A percentile compares a stretch with the other conserved stretches of the same genome.
phyloP scores from a whole-genome alignment of 2,888 invertebrate genomes.

The Drosophila maculinotata region DNA sequence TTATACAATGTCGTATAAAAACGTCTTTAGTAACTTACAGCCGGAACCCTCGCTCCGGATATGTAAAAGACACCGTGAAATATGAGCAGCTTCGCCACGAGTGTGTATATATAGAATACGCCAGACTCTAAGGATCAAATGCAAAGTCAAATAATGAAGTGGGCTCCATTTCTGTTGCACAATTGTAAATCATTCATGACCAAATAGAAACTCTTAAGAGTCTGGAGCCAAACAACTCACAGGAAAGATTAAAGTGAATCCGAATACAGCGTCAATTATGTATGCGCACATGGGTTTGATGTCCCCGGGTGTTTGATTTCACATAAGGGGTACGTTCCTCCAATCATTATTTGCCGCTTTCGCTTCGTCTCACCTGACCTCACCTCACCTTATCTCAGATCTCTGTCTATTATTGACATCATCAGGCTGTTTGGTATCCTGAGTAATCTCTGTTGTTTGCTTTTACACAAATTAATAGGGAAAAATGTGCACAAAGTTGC shows the following conservation, averaged over 20 bases:
- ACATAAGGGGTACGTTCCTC: conserved; percentile 51
- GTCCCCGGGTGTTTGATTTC: conserved; percentile 62
- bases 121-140: conserved; percentile 12
- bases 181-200: conserved; percentile 64
- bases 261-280: conserved; percentile 64
- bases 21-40: background rate
- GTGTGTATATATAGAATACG: background rate
- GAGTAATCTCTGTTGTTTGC: conserved; percentile 62
- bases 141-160: conserved; percentile 32
- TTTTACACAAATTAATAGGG: conserved; percentile 70
- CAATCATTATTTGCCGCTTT: conserved; percentile 50
- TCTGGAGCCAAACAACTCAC: conserved; percentile 48
- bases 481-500: conserved; percentile 49
- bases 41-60: conserved; percentile 6
- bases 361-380: background rate
- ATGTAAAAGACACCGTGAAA: conserved; percentile 23
- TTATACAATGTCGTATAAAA: conserved; percentile 36
- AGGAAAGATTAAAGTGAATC: conserved; percentile 67
- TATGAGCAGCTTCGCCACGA: conserved; percentile 13
- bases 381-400: background rate
- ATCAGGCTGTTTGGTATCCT: conserved; percentile 38
- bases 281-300: conserved; percentile 54
- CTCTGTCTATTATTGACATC: conserved; percentile 37
- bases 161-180: conserved; percentile 37
- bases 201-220: conserved; percentile 36